Conservation (phyloP, 2,113 vertebrate species). For the Aegithalos caudatus region DNA sequence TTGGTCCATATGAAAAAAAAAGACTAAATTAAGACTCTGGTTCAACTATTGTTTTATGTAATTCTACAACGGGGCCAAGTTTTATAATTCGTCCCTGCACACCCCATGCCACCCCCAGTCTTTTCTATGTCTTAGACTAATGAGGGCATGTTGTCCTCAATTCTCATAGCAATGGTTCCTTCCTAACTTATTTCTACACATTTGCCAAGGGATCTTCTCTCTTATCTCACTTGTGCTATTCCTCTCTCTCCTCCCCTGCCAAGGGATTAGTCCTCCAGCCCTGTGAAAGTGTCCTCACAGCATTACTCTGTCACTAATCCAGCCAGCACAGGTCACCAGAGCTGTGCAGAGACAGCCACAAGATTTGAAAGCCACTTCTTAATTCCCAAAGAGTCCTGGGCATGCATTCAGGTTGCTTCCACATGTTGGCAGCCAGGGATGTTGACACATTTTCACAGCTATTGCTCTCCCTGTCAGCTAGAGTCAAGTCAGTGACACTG, state of each 20-base stretch:
- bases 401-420: background rate
- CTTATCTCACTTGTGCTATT: background rate
- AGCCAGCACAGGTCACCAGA: background rate
- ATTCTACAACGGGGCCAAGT: background rate
- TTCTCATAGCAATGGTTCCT: background rate
- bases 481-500: background rate
- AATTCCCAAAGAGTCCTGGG: background rate
- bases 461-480: background rate
- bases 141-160: background rate
- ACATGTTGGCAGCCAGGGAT: background rate
- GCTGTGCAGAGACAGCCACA: background rate
- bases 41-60: background rate
- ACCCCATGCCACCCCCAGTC: accelerated
- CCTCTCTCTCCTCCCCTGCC: background rate
- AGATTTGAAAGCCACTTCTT: background rate
- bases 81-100: background rate
- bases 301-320: background rate
- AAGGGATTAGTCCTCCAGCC: background rate
- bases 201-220: background rate
- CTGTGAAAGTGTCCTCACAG: background rate
- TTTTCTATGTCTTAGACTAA: background rate
- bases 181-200: background rate
- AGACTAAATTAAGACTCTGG: background rate
- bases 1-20: background rate
- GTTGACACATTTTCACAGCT: background rate